These are phyloP conservation scores for Micropoecilia bifurca DNA, from an alignment of 2,797 vertebrate genomes.

Conservation along the genomic window DNA sequence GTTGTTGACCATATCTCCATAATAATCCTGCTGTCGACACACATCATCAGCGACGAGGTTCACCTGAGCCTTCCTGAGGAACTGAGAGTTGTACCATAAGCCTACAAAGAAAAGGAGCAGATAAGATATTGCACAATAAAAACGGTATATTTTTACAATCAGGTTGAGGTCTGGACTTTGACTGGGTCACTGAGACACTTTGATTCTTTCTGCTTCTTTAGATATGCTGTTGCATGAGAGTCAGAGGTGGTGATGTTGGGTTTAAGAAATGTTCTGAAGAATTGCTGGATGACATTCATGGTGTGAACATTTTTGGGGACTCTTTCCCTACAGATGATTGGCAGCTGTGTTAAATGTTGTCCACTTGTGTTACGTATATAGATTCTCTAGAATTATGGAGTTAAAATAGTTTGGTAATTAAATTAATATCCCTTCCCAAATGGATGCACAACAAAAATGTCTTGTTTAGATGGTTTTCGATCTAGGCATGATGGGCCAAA, in stretches of 20 bases:
- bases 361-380: not conserved
- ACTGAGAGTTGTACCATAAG: slow-evolving; percentile 81
- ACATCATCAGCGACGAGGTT: slow-evolving; percentile 77
- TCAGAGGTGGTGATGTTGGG: not conserved
- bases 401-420: not conserved
- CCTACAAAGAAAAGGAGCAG: slow-evolving; percentile 27
- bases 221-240: not conserved
- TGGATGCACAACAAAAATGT: not conserved
- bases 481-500: not conserved
- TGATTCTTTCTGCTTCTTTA: not conserved
- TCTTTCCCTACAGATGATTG: not conserved
- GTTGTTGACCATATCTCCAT: slow-evolving; percentile 78
- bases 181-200: not conserved
- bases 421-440: not conserved
- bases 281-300: not conserved
- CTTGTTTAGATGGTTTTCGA: not conserved
- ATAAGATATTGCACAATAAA: not conserved
- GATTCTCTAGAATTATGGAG: not conserved
- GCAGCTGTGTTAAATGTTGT: not conserved
- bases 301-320: not conserved
- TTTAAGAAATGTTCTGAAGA: not conserved
- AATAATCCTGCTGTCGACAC: slow-evolving; percentile 83
- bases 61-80: slow-evolving; percentile 84
- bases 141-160: not conserved
- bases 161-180: not conserved